phyloP scores from a whole-genome alignment of 2,888 invertebrate genomes.

The Notodonta ziczac region DNA sequence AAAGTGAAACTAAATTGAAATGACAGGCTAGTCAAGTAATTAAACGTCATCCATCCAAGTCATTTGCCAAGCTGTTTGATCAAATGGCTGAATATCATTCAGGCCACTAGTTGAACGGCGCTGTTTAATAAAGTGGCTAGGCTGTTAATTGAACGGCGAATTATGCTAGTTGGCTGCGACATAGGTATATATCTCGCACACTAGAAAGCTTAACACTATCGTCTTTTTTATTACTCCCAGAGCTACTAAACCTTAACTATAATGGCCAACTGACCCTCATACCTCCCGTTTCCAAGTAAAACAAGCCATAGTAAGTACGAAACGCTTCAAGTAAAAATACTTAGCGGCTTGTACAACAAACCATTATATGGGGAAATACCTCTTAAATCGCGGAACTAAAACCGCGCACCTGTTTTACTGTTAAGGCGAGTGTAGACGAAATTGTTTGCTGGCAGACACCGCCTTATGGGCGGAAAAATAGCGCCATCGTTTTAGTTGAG shows the following conservation, averaged over 20 bases:
- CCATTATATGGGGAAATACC: constrained; percentile 33
- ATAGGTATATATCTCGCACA: not conserved
- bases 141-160: too few species aligned
- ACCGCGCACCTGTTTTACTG: constrained; percentile 13
- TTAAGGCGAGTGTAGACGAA: not conserved
- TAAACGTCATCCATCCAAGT: too few species aligned
- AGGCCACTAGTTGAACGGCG: too few species aligned
- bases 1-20: too few species aligned
- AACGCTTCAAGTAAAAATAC: constrained; percentile 26
- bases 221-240: not conserved
- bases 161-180: too few species aligned
- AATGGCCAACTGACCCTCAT: not conserved
- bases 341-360: constrained; percentile 20
- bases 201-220: not conserved
- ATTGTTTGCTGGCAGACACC: not conserved
- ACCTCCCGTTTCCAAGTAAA: not conserved
- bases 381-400: constrained; percentile 39
- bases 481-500: too few species aligned
- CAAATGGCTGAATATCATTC: too few species aligned
- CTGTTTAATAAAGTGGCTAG: too few species aligned
- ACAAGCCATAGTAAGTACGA: not conserved
- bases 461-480: not conserved
- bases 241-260: constrained; percentile 1
- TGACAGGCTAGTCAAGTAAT: too few species aligned
- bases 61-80: too few species aligned